phyloP scores from a whole-genome alignment of 2,113 vertebrate species.

The Pteruthius melanotis region DNA sequence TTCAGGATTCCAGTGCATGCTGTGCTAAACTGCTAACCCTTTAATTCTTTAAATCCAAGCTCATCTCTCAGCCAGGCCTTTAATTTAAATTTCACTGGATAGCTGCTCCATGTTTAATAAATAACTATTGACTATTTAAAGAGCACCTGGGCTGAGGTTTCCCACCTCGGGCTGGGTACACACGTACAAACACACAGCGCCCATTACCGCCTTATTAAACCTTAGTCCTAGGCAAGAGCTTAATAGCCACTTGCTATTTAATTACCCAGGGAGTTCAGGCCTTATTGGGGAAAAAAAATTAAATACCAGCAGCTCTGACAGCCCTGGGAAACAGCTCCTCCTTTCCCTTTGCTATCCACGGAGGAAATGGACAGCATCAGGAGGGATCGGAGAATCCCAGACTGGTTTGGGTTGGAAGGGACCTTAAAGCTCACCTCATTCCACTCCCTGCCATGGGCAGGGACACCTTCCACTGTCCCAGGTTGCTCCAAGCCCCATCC shows the following conservation, averaged over 20 bases:
- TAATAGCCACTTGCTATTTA: conserved; percentile 62
- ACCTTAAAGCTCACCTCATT: accelerated
- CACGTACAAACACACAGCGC: not conserved
- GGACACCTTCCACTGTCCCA: not conserved
- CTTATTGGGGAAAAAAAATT: not conserved
- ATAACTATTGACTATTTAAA: conserved; percentile 51
- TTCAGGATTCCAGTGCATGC: not conserved
- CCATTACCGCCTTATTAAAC: conserved; percentile 54
- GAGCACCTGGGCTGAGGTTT: not conserved
- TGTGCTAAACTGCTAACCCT: not conserved
- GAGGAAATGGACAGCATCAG: not conserved
- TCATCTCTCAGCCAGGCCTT: conserved; percentile 30
- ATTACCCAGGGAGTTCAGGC: conserved; percentile 50
- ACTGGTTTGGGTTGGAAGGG: not conserved
- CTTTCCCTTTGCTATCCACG: accelerated
- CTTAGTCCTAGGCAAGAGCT: conserved; percentile 40
- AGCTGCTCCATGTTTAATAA: conserved; percentile 44
- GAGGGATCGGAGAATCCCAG: not conserved
- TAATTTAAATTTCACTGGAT: conserved; percentile 40
- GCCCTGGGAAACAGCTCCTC: not conserved
- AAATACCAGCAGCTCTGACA: not conserved
- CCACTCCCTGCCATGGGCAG: not conserved
- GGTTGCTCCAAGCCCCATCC: accelerated
- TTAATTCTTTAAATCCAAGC: conserved; percentile 37
- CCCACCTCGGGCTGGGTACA: conserved; percentile 13